phyloP scores from a whole-genome alignment of 2,888 invertebrate genomes.

The Drosophila acutilabella region DNA sequence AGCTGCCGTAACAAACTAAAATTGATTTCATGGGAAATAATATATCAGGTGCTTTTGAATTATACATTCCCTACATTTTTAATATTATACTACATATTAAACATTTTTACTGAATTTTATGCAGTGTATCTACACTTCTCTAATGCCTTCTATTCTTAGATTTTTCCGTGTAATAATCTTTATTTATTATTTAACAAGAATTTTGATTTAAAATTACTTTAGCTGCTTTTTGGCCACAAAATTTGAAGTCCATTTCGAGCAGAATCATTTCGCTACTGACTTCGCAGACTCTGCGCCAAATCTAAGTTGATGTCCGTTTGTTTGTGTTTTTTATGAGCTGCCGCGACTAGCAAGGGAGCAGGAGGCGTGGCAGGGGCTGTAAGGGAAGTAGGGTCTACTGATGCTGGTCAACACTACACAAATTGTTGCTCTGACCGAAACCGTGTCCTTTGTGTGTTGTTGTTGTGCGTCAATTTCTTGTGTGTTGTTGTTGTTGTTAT shows the following conservation, averaged over 20 bases:
- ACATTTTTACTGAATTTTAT: too few species aligned
- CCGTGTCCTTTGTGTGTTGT: conserved; percentile 55
- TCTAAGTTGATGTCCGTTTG: conserved; percentile 63
- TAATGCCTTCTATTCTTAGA: background rate
- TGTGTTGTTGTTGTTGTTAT: conserved; percentile 39
- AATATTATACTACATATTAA: too few species aligned
- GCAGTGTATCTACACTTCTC: background rate
- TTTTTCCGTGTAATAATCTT: background rate
- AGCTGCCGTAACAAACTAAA: too few species aligned
- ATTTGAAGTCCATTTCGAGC: background rate
- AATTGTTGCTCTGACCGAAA: conserved; percentile 74
- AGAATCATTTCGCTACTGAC: background rate
- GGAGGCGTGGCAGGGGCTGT: conserved; percentile 1
- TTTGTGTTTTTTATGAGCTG: conserved; percentile 75
- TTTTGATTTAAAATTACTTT: background rate
- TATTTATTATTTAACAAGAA: conserved; percentile 4
- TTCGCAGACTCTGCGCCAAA: conserved; percentile 18
- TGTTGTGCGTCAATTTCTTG: conserved; percentile 52
- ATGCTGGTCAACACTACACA: conserved; percentile 74
- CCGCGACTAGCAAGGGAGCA: conserved; percentile 7
- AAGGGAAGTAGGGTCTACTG: background rate
- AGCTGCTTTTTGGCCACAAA: conserved; percentile 26
- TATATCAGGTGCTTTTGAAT: too few species aligned
- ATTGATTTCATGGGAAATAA: too few species aligned
- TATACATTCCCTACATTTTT: too few species aligned